These are phyloP conservation scores for Geothlypis trichas DNA, from an alignment of 2,113 vertebrate species.

Conservation along the genomic window DNA sequence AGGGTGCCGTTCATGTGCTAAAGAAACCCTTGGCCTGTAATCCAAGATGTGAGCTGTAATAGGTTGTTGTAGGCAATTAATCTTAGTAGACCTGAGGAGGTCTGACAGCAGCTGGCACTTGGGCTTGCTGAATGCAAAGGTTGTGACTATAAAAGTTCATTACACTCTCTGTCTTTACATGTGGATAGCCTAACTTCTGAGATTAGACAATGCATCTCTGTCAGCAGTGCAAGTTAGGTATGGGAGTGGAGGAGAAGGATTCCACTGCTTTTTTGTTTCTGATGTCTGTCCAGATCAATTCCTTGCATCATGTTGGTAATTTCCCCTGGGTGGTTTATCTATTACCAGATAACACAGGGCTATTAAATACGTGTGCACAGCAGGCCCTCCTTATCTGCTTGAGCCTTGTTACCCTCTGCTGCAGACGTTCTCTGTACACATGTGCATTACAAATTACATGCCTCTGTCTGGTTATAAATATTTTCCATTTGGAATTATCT, in stretches of 20 bases:
- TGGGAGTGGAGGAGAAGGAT: background rate
- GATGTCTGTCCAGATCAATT: slow-evolving; percentile 18
- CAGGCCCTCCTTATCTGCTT: slow-evolving; percentile 13
- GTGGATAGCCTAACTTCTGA: background rate
- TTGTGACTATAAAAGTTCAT: background rate
- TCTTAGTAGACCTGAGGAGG: background rate
- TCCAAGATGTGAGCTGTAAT: background rate
- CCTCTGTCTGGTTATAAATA: slow-evolving; percentile 36
- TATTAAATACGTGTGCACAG: slow-evolving; percentile 22
- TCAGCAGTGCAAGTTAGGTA: background rate
- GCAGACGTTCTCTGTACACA: slow-evolving; percentile 1
- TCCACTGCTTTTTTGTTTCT: background rate
- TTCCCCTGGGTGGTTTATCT: slow-evolving; percentile 35
- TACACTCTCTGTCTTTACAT: background rate
- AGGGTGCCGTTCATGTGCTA: background rate
- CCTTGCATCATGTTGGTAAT: background rate
- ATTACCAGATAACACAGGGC: slow-evolving; percentile 1
- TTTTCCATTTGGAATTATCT: slow-evolving; percentile 54
- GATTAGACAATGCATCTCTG: slow-evolving; percentile 10
- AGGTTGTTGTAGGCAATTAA: background rate
- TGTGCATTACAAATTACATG: slow-evolving; percentile 30
- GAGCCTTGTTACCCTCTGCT: slow-evolving; percentile 9
- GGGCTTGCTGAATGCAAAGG: background rate
- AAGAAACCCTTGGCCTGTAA: background rate
- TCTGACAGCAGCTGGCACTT: background rate